Conservation (phyloP, 2,113 vertebrate species). For the Zosterops hypoxanthus region DNA sequence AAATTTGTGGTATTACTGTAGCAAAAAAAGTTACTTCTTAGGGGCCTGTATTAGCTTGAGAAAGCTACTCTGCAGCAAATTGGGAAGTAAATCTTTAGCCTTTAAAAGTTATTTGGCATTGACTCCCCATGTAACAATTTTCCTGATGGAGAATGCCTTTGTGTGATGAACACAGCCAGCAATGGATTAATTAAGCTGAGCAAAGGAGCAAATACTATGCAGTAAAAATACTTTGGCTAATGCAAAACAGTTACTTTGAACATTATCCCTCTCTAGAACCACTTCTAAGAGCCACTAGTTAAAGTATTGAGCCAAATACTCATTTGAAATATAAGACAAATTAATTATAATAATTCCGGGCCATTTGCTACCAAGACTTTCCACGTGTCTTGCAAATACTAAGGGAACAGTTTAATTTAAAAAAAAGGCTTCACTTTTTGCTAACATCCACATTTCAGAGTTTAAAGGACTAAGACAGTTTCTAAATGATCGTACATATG, state of each 20-base stretch:
- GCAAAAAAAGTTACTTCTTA: background rate
- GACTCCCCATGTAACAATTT: background rate
- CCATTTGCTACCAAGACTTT: background rate
- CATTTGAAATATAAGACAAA: background rate
- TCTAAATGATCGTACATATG: background rate
- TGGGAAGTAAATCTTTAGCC: background rate
- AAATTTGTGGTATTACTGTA: background rate
- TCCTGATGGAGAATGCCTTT: background rate
- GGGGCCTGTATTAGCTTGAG: background rate
- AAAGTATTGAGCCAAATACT: background rate
- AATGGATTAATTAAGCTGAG: background rate
- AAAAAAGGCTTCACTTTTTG: background rate
- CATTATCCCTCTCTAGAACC: background rate
- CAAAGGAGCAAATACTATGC: background rate
- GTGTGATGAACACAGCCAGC: background rate
- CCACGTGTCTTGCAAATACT: background rate
- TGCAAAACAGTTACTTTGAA: background rate
- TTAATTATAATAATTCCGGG: background rate
- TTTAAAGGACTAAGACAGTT: background rate
- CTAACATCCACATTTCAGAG: background rate
- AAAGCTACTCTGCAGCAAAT: background rate
- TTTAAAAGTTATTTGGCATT: background rate
- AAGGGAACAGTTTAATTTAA: background rate
- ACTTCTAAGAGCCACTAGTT: background rate
- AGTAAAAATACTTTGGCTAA: background rate